These are phyloP conservation scores for Clytia hemisphaerica DNA, from an alignment of 30 jellyfish, hydroid and myxozoan genomes.

Conservation along the genomic window DNA sequence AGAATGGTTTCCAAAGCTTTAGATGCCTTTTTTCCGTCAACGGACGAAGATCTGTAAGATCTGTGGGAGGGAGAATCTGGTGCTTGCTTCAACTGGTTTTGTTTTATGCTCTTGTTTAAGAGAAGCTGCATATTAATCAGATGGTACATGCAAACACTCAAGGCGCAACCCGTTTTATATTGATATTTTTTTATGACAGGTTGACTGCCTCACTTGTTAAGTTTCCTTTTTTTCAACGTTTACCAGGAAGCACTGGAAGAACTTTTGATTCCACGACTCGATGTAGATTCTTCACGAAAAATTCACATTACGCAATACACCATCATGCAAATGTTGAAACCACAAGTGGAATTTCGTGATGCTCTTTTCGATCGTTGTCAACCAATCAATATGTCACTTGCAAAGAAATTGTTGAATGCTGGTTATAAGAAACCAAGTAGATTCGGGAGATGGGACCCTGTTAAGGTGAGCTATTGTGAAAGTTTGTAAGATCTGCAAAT, in stretches of 20 bases:
- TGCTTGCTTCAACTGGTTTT: too few species aligned
- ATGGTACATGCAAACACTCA: too few species aligned
- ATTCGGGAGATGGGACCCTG: slow-evolving; percentile 95
- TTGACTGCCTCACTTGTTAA: too few species aligned
- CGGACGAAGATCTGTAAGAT: too few species aligned
- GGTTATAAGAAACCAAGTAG: slow-evolving; percentile 80
- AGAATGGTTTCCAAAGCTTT: too few species aligned
- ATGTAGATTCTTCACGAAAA: slow-evolving; percentile 69
- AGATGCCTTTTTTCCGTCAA: too few species aligned
- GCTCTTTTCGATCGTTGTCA: slow-evolving; percentile 78
- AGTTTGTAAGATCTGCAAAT: too few species aligned
- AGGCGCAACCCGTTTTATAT: too few species aligned
- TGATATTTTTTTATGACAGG: too few species aligned
- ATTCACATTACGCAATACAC: slow-evolving; percentile 66
- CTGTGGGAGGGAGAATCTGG: too few species aligned
- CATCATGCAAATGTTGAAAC: slow-evolving; percentile 48
- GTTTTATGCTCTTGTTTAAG: too few species aligned
- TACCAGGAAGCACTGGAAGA: slow-evolving; percentile 76
- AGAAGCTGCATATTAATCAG: too few species aligned
- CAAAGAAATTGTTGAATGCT: slow-evolving; percentile 46
- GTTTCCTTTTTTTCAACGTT: background rate
- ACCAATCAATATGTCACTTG: slow-evolving; percentile 41
- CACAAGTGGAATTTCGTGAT: slow-evolving; percentile 57
- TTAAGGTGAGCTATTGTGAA: slow-evolving; percentile 50
- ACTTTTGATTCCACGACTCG: slow-evolving; percentile 57